Evolutionary conservation across 2,797 vertebrate genomes (phyloP), one percentile per base, ranked within the genome.

Genomic region (Gastrophryne carolinensis): DNA sequence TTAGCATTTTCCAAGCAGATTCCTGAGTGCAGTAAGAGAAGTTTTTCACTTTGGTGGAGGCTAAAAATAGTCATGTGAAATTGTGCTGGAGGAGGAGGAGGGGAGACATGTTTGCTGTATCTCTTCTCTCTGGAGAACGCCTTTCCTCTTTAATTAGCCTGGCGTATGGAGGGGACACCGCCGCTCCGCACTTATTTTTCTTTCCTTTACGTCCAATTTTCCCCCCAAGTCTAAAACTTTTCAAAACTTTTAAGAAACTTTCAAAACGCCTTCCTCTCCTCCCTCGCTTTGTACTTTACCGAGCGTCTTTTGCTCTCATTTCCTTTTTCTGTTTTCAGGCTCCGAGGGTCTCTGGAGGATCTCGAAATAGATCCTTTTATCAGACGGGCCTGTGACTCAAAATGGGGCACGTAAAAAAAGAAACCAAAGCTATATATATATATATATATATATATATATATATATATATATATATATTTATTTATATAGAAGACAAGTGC

Each of bases 321-420:
- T 75, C 73, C 64, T 37, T 53, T 41, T 57, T 73, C 61, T 73
- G 72, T 65, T 73, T 69, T 69, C 56, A 69, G 64, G 30, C 62
- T 29, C 13, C 15, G 19, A 53, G 41, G 32, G 44, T 75, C 73
- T 47, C 73, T 8, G 2, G 73, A 58, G 73, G 12, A 30, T 75
- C 73, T 44, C 61, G 10, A 75, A 75, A 75, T 75, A 75, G 30
- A 47, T 44, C 73, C 64, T 62, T 75, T 75, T 58, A 69, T 75
- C 64, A 53, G 56, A 21, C 5, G 17, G 57, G 54, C 56, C 17
- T 68, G 65, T 23, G 73, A 53, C 44, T 68, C 19, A 37, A 35
- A 12, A 27, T 6, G 32, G 41, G 10, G 9, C 52, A 29, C 15
- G 24, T 15, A n/a, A 8, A 47, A 47, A 47, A 47, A 44, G 21